Evolutionary conservation across 1,140 invertebrate genomes (phyloP), one percentile per base, ranked within the genome.

Genomic region (Anoplolepis gracilipes): DNA sequence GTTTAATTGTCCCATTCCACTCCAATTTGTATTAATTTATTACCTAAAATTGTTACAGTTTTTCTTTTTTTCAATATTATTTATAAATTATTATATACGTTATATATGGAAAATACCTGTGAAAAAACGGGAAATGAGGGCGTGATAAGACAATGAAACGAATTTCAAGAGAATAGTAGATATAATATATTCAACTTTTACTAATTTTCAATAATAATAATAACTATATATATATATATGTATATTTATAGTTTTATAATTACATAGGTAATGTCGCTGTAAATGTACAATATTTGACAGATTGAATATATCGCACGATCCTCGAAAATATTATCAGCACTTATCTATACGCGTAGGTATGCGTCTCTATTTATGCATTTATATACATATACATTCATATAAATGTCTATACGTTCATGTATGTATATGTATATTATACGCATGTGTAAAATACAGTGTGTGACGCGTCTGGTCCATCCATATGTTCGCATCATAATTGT

Each of bases 231-330:
- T 76, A 69, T 87, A n/a, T 73, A 84, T 88, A 85, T 77, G 67
- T 85, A 57, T 89, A 86, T 84, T 86, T 85, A 69, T 88, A 87
- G 59, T 49, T 49, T 73, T 88, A 88, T 85, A 77, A 33, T 89
- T 62, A 86, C 72, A 87, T 87, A 91, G 73, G 72, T 78, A 91
- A 91, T 85, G 72, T 62, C 84, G 85, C 88, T 73, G 87, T 87
- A 86, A 93, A 93, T 92, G 87, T 93, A 93, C 91, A 93, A 92
- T 92, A 92, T 92, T 91, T 90, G 90, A 93, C 90, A 92, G 87
- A 69, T 88, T 87, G 36, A 77, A 87, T 87, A 86, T 89, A n/a
- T n/a, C 76, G 65, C 77, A 67, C 28, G 42, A 82, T 84, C 87
- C 55, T 69, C 90, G 75, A 78, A 86, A 90, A 86, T 88, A 88